Evolutionary conservation across 1,140 invertebrate genomes (phyloP).

Genomic region (Rhopalosiphum padi): DNA sequence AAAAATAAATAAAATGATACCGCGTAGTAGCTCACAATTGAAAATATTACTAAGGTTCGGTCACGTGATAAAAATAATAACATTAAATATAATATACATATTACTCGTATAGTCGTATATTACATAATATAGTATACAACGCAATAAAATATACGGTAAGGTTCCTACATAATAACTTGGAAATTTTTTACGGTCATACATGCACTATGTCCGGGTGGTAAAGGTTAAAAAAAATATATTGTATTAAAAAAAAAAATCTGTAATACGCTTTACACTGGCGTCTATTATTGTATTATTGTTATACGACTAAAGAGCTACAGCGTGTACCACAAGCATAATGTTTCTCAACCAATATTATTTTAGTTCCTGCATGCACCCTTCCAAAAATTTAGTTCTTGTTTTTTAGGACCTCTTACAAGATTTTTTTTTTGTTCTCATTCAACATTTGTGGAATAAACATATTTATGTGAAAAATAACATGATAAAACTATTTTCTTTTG

Average conservation of each 20-base stretch:
- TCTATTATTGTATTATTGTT: not conserved
- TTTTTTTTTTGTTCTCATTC: not conserved
- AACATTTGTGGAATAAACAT: not conserved
- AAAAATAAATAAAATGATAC: not conserved
- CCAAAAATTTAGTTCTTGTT: not conserved
- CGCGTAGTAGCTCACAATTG: not conserved
- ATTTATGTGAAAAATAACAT: not conserved
- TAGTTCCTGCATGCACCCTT: not conserved
- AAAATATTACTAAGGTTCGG: not conserved
- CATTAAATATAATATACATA: not conserved
- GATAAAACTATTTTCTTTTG: not conserved
- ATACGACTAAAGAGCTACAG: not conserved
- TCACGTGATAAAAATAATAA: not conserved
- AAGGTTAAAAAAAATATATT: not conserved
- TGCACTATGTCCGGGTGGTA: not conserved
- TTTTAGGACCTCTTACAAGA: not conserved
- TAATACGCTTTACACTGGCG: not conserved
- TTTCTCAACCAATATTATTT: not conserved
- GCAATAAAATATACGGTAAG: not conserved
- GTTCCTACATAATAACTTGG: not conserved
- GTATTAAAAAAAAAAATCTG: not conserved
- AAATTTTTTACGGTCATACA: not conserved
- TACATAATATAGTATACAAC: not conserved
- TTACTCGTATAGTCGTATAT: not conserved
- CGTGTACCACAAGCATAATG: not conserved